Evolutionary conservation across 2,797 vertebrate species (phyloP).

Genomic region (Thamnophis elegans): DNA sequence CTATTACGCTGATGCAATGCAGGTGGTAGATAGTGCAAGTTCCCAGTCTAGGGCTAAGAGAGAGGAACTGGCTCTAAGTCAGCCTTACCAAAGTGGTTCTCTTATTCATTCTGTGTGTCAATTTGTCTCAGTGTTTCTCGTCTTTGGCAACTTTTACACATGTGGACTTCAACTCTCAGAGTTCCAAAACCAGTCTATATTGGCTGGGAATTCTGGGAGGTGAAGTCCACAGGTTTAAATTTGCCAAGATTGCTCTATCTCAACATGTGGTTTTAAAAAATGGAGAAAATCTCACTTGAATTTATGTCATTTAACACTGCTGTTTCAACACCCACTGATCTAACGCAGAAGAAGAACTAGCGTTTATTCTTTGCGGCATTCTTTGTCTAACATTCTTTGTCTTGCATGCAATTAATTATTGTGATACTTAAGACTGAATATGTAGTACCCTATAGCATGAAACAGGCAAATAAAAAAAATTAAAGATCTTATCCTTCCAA

Average conservation of each 20-base stretch:
- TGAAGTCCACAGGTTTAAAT: neutral
- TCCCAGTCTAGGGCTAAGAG: neutral
- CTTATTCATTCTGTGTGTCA: neutral
- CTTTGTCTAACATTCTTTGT: conserved; percentile 64
- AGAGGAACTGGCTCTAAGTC: neutral
- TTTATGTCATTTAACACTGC: conserved; percentile 54
- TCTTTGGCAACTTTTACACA: neutral
- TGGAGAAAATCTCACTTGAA: conserved; percentile 68
- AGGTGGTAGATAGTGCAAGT: neutral
- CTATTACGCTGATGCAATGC: neutral
- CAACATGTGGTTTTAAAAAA: conserved; percentile 60
- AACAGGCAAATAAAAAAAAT: neutral
- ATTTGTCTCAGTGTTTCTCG: neutral
- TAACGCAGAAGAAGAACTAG: conserved; percentile 41
- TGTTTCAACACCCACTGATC: conserved; percentile 58
- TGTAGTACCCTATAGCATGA: conserved; percentile 47
- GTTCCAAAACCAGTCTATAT: neutral
- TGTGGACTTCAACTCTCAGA: neutral
- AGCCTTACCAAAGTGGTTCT: neutral
- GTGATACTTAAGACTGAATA: conserved; percentile 37
- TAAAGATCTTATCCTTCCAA: neutral
- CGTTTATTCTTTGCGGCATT: conserved; percentile 58
- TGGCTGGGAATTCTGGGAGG: neutral
- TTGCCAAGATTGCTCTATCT: neutral
- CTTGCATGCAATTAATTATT: conserved; percentile 52